These are phyloP conservation scores for Apistogramma diplotaenia DNA, from an alignment of 2,113 vertebrate genomes.

Conservation along the genomic window DNA sequence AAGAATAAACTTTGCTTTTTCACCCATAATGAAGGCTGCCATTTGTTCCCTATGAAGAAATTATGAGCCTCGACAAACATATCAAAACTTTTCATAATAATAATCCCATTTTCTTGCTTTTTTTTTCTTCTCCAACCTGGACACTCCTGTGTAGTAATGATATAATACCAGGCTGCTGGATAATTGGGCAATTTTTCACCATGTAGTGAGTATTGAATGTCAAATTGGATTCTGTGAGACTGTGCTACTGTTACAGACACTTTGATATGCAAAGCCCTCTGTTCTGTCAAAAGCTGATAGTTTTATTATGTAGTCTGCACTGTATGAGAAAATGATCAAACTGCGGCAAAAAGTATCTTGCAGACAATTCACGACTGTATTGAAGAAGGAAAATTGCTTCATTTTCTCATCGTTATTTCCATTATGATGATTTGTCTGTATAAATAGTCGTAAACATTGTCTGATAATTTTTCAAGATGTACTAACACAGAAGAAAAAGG, in stretches of 20 bases:
- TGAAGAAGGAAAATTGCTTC: neutral
- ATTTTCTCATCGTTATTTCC: neutral
- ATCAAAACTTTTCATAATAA: neutral
- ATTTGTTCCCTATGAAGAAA: neutral
- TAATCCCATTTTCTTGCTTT: neutral
- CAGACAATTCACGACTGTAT: neutral
- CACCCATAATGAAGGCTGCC: neutral
- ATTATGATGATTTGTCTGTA: neutral
- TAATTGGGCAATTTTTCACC: constrained; percentile 1
- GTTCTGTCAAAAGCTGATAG: neutral
- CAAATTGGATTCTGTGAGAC: neutral
- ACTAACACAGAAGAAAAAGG: neutral
- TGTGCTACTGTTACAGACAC: neutral
- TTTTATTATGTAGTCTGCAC: neutral
- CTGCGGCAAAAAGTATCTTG: neutral
- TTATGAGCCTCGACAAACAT: neutral
- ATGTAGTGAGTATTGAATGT: neutral
- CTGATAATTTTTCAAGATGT: neutral
- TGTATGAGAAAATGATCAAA: neutral
- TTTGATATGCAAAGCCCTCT: constrained; percentile 14
- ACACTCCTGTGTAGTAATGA: neutral
- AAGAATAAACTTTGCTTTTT: neutral
- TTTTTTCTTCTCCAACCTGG: neutral
- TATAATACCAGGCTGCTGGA: neutral
- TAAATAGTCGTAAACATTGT: neutral